These are phyloP conservation scores for Carassius auratus DNA, from an alignment of 2,113 vertebrate genomes.

Conservation along the genomic window DNA sequence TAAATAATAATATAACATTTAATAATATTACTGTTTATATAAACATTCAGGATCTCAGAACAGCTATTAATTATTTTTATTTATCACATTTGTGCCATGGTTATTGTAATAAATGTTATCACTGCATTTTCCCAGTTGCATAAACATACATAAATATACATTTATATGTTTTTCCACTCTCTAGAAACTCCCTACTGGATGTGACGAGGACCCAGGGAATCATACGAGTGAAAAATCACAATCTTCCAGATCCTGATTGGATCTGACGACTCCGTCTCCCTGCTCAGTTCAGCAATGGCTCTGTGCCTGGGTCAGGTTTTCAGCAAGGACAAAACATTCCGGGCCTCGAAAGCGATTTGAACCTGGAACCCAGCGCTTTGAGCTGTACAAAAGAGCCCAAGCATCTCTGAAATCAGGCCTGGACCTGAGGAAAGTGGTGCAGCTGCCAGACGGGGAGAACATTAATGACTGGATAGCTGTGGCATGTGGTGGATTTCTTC, in stretches of 20 bases:
- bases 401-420: slow-evolving; percentile 94
- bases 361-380: slow-evolving; percentile 93
- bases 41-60: neutral
- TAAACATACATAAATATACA: too few relatives aligned
- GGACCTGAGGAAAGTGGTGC: slow-evolving; percentile 91
- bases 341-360: slow-evolving; percentile 93
- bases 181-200: slow-evolving; percentile 1
- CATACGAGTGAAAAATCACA: neutral
- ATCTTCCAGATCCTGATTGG: neutral
- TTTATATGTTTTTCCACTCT: neutral
- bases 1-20: too few relatives aligned
- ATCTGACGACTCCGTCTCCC: slow-evolving; percentile 45
- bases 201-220: neutral
- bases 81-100: neutral
- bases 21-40: too few relatives aligned
- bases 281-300: slow-evolving; percentile 77
- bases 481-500: slow-evolving; percentile 96
- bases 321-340: slow-evolving; percentile 96
- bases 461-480: slow-evolving; percentile 95
- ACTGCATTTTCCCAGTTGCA: too few relatives aligned
- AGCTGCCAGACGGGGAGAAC: slow-evolving; percentile 87
- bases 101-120: neutral
- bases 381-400: slow-evolving; percentile 96
- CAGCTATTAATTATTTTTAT: neutral
- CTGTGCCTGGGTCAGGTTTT: slow-evolving; percentile 97